These are phyloP conservation scores for Thereuonema tuberculata DNA, from an alignment of 1,140 invertebrate genomes.

Conservation along the genomic window DNA sequence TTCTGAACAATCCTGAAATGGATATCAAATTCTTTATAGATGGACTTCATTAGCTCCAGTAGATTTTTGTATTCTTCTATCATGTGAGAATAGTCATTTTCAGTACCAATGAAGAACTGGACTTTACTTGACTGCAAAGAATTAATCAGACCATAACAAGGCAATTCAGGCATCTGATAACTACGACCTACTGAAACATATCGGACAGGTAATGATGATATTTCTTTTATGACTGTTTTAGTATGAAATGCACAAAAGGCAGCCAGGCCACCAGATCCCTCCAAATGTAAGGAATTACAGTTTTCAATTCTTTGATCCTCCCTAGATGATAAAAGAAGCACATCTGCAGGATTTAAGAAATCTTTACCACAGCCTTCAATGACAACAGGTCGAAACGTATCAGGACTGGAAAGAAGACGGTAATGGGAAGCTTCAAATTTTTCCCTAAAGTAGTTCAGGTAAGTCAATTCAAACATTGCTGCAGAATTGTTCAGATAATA, in stretches of 20 bases:
- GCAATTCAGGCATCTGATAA: slow-evolving; percentile 30
- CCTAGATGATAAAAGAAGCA: slow-evolving; percentile 41
- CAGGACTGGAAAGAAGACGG: slow-evolving; percentile 44
- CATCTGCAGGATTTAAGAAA: slow-evolving; percentile 38
- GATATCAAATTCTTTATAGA: slow-evolving; percentile 43
- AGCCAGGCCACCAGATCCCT: slow-evolving; percentile 44
- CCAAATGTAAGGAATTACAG: slow-evolving; percentile 42
- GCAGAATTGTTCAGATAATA: slow-evolving; percentile 47
- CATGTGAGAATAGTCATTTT: slow-evolving; percentile 30
- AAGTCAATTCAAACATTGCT: slow-evolving; percentile 47
- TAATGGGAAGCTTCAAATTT: slow-evolving; percentile 36
- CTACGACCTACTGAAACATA: slow-evolving; percentile 45
- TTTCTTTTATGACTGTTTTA: slow-evolving; percentile 39
- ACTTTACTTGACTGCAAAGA: slow-evolving; percentile 44
- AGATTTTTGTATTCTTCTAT: slow-evolving; percentile 35
- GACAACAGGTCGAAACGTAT: slow-evolving; percentile 48
- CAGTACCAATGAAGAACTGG: slow-evolving; percentile 39
- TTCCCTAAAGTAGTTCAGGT: slow-evolving; percentile 37
- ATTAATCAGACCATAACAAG: slow-evolving; percentile 38
- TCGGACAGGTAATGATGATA: slow-evolving; percentile 35
- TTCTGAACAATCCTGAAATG: slow-evolving; percentile 44
- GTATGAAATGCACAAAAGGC: slow-evolving; percentile 48
- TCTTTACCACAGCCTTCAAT: slow-evolving; percentile 48
- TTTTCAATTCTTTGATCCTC: slow-evolving; percentile 30
- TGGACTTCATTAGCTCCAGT: slow-evolving; percentile 30